phyloP scores from a whole-genome alignment of 2,888 invertebrate species.

The Eubasilissa splendida region DNA sequence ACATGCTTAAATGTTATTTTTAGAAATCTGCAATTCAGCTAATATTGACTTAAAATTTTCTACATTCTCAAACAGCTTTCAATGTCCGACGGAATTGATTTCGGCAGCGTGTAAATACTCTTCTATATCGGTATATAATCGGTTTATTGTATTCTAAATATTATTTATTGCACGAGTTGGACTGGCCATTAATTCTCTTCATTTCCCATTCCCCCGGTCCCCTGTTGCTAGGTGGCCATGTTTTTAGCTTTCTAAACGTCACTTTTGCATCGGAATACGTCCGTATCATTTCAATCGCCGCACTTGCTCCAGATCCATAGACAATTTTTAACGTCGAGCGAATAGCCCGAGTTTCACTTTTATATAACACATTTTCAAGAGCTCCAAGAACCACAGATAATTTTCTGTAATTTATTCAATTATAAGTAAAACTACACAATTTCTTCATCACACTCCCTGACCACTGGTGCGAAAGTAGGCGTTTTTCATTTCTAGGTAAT shows the following conservation, averaged over 20 bases:
- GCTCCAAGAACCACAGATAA: constrained; percentile 12
- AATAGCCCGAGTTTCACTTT: constrained; percentile 26
- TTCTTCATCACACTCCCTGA: neutral
- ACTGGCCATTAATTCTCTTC: neutral
- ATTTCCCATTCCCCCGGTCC: neutral
- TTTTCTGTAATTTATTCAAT: constrained; percentile 17
- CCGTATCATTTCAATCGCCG: constrained; percentile 17
- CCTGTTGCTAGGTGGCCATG: constrained; percentile 19
- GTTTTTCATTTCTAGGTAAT: too few relatives aligned
- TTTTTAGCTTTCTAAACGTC: constrained; percentile 32
- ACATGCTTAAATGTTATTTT: too few relatives aligned
- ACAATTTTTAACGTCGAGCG: constrained; percentile 13
- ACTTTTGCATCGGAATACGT: constrained; percentile 4
- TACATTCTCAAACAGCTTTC: too few relatives aligned
- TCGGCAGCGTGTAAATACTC: too few relatives aligned
- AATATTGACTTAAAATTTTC: too few relatives aligned
- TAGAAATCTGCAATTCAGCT: too few relatives aligned
- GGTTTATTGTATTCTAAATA: too few relatives aligned
- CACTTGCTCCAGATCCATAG: constrained; percentile 27
- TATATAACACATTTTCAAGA: constrained; percentile 33
- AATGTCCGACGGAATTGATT: too few relatives aligned
- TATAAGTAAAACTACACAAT: constrained; percentile 2
- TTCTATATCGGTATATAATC: too few relatives aligned
- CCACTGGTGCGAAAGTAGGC: too few relatives aligned
- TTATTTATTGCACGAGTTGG: neutral